Base-by-base conservation (phyloP, 2,888 invertebrate species). In the Agriopis aurantiaria region DNA sequence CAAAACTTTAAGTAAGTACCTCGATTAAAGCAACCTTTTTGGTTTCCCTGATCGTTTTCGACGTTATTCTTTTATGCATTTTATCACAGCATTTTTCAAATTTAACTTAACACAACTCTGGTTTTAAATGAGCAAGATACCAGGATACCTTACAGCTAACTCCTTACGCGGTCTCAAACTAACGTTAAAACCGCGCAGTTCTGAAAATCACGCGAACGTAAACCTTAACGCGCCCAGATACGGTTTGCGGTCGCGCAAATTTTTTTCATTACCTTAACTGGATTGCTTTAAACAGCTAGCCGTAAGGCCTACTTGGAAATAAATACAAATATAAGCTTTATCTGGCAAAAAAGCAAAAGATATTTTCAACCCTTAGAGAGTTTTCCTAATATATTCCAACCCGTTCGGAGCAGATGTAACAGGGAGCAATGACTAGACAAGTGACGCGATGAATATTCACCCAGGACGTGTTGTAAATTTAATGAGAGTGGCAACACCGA, bases 361-460 rank as follows among this genome's bases (percentile, higher is more conserved):
- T 51, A 60, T 69, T 60, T 53, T 48, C 64, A 41, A 5, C 58
- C n/a, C 45, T 17, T 53, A 68, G 53, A 10, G 69, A 62, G 49
- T 58, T 68, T 46, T 3, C 48, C 59, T 65, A 65, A 69, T 57
- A 68, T 69, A 69, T 73, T 73, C 66, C 61, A 69, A 63, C 69
- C 65, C 69, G 41, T 61, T 65, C 46, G 23, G 43, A 14, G 61
- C 62, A 63, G 46, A 65, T 75, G 55, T 65, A 63, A 71, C 70
- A 69, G 69, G 62, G 74, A 68, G 70, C 69, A 73, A 72, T 67
- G 75, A 71, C 76, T 75, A 78, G 77, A 77, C 78, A 71, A 77
- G 79, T 75, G 66, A 66, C 52, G 69, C 61, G 66, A 81, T 85
- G 84, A 85, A 85, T 85, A 85, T 85, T 85, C 84, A 83, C 64